phyloP scores from a whole-genome alignment of 2,113 vertebrate genomes.

The Gavia stellata region DNA sequence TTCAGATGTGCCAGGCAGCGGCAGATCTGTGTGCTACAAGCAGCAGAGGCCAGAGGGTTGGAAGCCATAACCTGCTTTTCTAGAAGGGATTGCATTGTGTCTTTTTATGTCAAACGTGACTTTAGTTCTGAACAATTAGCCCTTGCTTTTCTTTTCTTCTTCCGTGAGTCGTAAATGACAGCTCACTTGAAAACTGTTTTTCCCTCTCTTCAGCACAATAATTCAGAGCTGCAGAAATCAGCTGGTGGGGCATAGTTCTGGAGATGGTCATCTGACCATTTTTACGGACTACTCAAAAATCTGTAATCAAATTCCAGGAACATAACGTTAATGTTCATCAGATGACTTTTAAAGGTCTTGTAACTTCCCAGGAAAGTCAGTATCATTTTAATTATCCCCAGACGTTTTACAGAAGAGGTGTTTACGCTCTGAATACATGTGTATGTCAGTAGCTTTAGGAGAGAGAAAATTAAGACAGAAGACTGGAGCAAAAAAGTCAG shows the following conservation, averaged over 20 bases:
- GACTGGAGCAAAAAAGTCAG: background rate
- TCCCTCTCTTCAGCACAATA: background rate
- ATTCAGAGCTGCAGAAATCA: conserved; percentile 6
- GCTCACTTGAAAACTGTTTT: background rate
- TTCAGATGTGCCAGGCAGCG: background rate
- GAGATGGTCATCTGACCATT: background rate
- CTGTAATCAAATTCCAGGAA: background rate
- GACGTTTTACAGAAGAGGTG: background rate
- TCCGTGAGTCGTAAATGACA: background rate
- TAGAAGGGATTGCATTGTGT: background rate
- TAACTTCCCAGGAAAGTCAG: background rate
- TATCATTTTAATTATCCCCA: background rate
- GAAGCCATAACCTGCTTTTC: background rate
- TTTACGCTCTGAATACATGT: background rate
- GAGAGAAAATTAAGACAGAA: background rate
- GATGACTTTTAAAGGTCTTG: background rate
- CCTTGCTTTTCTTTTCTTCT: background rate
- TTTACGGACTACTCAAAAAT: conserved; percentile 5
- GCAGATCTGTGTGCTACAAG: background rate
- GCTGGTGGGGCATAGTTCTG: background rate
- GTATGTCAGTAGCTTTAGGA: background rate
- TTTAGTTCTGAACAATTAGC: background rate
- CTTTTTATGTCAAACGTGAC: background rate
- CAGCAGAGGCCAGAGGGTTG: background rate
- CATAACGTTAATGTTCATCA: background rate